These are phyloP conservation scores for Trachurus trachurus DNA, from an alignment of 2,797 vertebrate genomes.

Conservation along the genomic window DNA sequence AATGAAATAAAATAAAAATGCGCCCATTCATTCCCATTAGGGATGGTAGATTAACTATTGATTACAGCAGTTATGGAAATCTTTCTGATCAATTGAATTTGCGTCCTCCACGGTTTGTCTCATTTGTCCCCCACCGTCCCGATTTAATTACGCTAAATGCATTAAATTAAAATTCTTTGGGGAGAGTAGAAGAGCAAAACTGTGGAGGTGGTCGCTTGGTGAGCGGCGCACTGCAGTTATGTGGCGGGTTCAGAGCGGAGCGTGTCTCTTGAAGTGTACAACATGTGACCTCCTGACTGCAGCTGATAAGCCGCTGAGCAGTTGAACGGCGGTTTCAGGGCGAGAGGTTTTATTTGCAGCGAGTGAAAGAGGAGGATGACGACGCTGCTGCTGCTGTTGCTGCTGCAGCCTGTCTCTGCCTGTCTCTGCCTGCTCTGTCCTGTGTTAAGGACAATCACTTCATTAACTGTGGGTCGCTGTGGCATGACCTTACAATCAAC, in stretches of 20 bases:
- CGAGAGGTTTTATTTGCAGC: constrained; percentile 55
- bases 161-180: constrained; percentile 64
- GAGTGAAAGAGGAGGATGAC: constrained; percentile 41
- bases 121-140: constrained; percentile 23
- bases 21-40: constrained; percentile 73
- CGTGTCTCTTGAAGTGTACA: constrained; percentile 42
- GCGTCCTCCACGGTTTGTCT: constrained; percentile 52
- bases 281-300: constrained; percentile 66
- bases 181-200: constrained; percentile 3
- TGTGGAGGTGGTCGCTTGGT: constrained; percentile 2
- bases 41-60: constrained; percentile 81
- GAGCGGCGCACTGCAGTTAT: constrained; percentile 13
- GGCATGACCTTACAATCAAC: constrained; percentile 61
- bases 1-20: constrained; percentile 30
- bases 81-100: constrained; percentile 73
- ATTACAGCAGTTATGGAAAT: constrained; percentile 79
- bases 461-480: constrained; percentile 70
- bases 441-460: constrained; percentile 70
- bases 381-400: constrained; percentile 30
- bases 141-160: constrained; percentile 72
- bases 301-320: constrained; percentile 65
- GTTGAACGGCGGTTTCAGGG: constrained; percentile 26
- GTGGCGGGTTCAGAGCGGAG: constrained; percentile 54
- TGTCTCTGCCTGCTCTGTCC: constrained; percentile 9
- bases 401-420: not conserved